Evolutionary conservation across 1,140 invertebrate species (phyloP).

Genomic region (Lanistes nyassanus): DNA sequence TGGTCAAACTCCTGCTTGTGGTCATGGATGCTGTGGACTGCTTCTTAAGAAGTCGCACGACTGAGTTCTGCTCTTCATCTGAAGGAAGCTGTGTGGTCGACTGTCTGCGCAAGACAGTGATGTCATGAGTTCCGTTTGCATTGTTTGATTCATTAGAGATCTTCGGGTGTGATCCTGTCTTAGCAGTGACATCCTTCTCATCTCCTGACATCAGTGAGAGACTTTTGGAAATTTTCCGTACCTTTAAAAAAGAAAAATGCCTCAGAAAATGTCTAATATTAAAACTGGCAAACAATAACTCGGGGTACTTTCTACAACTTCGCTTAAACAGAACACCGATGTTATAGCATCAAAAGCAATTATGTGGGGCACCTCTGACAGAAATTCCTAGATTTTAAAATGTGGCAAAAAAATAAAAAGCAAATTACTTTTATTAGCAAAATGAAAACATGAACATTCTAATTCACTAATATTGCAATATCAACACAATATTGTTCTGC

Average conservation of each 20-base stretch:
- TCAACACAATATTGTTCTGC: too few species aligned
- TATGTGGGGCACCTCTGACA: too few species aligned
- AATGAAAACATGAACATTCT: too few species aligned
- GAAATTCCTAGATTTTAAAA: too few species aligned
- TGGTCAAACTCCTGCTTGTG: background rate
- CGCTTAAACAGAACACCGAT: too few species aligned
- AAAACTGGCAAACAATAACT: too few species aligned
- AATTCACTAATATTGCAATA: too few species aligned
- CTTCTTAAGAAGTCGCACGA: background rate
- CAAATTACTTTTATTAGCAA: too few species aligned
- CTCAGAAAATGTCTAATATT: too few species aligned
- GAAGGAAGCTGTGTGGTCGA: constrained; percentile 17
- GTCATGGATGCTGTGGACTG: background rate
- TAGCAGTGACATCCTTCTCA: background rate
- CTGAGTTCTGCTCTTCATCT: background rate
- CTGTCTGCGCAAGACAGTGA: constrained; percentile 5
- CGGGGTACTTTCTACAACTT: too few species aligned
- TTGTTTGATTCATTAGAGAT: background rate
- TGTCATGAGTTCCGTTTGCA: background rate
- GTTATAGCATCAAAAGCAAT: too few species aligned
- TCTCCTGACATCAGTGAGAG: background rate
- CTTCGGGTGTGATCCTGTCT: background rate
- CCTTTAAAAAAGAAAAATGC: background rate
- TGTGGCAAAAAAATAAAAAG: too few species aligned
- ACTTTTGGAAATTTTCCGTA: background rate